These are phyloP conservation scores for Arremon aurantiirostris DNA, from an alignment of 2,797 vertebrate species.

Conservation along the genomic window DNA sequence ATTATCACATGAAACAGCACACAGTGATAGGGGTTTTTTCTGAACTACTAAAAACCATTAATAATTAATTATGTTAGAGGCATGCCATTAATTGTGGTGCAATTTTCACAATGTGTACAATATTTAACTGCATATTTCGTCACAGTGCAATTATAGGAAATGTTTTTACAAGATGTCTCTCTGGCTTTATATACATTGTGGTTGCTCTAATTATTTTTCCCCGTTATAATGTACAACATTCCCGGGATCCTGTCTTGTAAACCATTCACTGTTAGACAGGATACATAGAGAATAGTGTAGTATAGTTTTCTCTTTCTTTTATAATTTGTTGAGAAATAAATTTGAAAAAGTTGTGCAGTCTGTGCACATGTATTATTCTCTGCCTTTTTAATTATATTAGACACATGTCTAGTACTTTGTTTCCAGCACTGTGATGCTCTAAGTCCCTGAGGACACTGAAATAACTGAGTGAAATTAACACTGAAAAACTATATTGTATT, in stretches of 20 bases:
- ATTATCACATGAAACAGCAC: background rate
- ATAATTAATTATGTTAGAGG: constrained; percentile 26
- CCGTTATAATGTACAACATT: background rate
- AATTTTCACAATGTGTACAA: constrained; percentile 40
- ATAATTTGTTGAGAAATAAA: background rate
- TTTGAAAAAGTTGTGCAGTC: background rate
- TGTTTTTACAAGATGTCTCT: constrained; percentile 41
- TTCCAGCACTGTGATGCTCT: background rate
- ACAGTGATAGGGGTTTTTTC: background rate
- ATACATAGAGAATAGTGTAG: background rate
- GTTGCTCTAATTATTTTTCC: constrained; percentile 45
- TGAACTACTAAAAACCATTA: constrained; percentile 1
- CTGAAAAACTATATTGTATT: background rate
- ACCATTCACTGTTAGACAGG: constrained; percentile 12
- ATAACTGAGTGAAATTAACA: background rate
- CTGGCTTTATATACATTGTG: constrained; percentile 21
- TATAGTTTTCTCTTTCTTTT: background rate
- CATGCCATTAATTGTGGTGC: constrained; percentile 23
- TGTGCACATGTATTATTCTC: background rate
- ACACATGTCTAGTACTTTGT: background rate
- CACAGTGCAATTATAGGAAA: constrained; percentile 34
- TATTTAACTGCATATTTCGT: constrained; percentile 44
- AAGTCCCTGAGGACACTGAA: background rate
- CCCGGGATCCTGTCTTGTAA: constrained; percentile 3
- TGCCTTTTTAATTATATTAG: background rate